Conservation (phyloP, 1,140 invertebrate species). For the Leptonema lineaticorne region DNA sequence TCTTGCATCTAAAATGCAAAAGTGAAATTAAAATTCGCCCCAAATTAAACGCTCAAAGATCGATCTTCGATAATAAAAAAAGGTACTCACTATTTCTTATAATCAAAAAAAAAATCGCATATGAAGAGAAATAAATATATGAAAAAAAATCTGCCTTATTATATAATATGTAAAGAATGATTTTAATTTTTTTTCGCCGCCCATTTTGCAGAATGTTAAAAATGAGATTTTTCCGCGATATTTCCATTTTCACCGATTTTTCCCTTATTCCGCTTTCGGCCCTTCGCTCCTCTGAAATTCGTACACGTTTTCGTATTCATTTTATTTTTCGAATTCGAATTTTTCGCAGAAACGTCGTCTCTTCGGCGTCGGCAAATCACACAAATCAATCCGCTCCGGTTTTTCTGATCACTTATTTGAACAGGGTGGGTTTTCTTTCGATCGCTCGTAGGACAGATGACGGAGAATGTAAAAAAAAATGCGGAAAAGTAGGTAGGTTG, state of each 20-base stretch:
- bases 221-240: neutral
- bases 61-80: neutral
- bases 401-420: slow-evolving; percentile 27
- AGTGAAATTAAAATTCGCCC: neutral
- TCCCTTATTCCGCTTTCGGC: neutral
- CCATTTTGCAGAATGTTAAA: neutral
- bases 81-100: too few relatives aligned
- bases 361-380: slow-evolving; percentile 12
- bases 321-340: neutral
- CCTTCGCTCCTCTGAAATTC: too few relatives aligned
- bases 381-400: slow-evolving; percentile 24
- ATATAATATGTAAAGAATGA: neutral
- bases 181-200: neutral
- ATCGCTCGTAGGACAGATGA: too few relatives aligned
- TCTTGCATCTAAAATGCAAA: too few relatives aligned
- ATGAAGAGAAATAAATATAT: neutral
- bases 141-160: slow-evolving; percentile 5
- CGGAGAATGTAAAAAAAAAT: too few relatives aligned
- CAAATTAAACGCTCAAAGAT: neutral
- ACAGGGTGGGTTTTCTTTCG: too few relatives aligned
- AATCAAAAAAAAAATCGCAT: too few relatives aligned
- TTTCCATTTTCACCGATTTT: neutral
- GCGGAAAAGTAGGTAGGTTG: too few relatives aligned
- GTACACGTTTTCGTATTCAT: neutral
- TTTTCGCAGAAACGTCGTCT: slow-evolving; percentile 6